Percentiles rank a stretch among this genome's conserved stretches.
Evolutionary conservation across 2,888 invertebrate genomes (phyloP).

Genomic region (Xylota segnis): DNA sequence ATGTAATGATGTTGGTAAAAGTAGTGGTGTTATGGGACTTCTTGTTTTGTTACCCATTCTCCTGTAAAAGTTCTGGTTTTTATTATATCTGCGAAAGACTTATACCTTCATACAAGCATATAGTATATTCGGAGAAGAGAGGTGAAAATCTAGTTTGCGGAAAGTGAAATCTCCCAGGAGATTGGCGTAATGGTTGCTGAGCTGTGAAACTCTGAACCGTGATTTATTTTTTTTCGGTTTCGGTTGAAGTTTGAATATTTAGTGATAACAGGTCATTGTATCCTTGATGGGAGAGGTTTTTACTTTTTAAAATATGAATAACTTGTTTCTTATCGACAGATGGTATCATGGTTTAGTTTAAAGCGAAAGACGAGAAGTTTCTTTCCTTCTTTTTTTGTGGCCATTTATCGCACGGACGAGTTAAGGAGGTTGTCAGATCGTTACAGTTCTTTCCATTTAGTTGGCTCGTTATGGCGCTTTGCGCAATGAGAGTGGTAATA

Average conservation of each 20-base stretch:
- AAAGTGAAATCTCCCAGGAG: conserved; percentile 18
- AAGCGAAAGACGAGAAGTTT: too few species aligned
- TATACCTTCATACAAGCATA: too few species aligned
- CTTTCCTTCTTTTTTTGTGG: too few species aligned
- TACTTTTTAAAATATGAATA: too few species aligned
- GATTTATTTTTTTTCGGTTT: conserved; percentile 4
- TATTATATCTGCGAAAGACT: neutral
- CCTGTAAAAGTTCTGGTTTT: conserved; percentile 6
- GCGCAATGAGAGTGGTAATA: too few species aligned
- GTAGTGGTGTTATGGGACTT: conserved; percentile 18
- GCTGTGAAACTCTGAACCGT: conserved; percentile 36
- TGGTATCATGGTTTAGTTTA: too few species aligned
- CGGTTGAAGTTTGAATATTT: neutral
- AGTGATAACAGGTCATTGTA: conserved; percentile 1
- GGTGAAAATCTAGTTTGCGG: conserved; percentile 32
- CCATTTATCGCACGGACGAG: too few species aligned
- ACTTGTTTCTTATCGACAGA: too few species aligned
- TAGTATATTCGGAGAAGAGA: neutral
- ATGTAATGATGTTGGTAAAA: conserved; percentile 62
- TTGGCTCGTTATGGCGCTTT: too few species aligned
- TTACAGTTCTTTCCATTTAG: too few species aligned
- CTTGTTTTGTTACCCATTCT: conserved; percentile 3
- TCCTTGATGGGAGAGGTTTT: too few species aligned
- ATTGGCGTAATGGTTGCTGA: conserved; percentile 18
- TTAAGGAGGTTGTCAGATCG: too few species aligned